A percentile compares a stretch with the other conserved stretches of the same genome.
Conservation (phyloP, 2,797 vertebrate genomes). For the Iguana delicatissima region DNA sequence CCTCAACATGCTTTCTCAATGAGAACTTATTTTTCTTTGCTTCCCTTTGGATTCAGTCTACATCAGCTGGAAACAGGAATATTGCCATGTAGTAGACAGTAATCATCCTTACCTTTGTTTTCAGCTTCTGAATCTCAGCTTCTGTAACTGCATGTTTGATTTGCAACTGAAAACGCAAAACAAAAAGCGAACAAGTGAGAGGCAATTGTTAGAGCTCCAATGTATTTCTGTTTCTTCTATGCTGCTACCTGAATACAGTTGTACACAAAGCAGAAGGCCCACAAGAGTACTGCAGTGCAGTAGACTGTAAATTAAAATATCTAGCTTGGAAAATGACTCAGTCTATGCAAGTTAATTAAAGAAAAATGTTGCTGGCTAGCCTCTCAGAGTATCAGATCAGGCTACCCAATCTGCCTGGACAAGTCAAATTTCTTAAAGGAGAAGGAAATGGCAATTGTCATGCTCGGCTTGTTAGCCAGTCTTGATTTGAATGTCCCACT, state of each 20-base stretch:
- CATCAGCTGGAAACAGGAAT: slow-evolving; percentile 61
- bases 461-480: slow-evolving; percentile 60
- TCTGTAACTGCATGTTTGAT: slow-evolving; percentile 99
- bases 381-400: slow-evolving; percentile 74
- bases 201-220: slow-evolving; percentile 62
- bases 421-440: slow-evolving; percentile 63
- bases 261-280: slow-evolving; percentile 73
- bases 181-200: slow-evolving; percentile 78
- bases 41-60: slow-evolving; percentile 46
- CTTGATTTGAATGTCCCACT: slow-evolving; percentile 52
- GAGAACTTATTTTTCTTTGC: slow-evolving; percentile 62
- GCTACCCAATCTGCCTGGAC: slow-evolving; percentile 72
- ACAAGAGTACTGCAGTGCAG: slow-evolving; percentile 77
- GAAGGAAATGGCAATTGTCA: slow-evolving; percentile 40
- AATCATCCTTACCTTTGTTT: slow-evolving; percentile 93
- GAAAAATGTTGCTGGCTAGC: slow-evolving; percentile 70
- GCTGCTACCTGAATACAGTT: slow-evolving; percentile 71
- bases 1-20: slow-evolving; percentile 48
- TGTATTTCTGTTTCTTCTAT: slow-evolving; percentile 61
- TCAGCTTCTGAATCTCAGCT: slow-evolving; percentile 99
- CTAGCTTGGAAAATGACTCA: slow-evolving; percentile 78
- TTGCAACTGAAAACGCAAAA: slow-evolving; percentile 91
- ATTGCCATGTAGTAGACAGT: slow-evolving; percentile 29
- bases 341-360: slow-evolving; percentile 78
- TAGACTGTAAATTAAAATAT: slow-evolving; percentile 81